These are phyloP conservation scores for Acrobasis suavella DNA, from an alignment of 2,888 invertebrate species.

Conservation along the genomic window DNA sequence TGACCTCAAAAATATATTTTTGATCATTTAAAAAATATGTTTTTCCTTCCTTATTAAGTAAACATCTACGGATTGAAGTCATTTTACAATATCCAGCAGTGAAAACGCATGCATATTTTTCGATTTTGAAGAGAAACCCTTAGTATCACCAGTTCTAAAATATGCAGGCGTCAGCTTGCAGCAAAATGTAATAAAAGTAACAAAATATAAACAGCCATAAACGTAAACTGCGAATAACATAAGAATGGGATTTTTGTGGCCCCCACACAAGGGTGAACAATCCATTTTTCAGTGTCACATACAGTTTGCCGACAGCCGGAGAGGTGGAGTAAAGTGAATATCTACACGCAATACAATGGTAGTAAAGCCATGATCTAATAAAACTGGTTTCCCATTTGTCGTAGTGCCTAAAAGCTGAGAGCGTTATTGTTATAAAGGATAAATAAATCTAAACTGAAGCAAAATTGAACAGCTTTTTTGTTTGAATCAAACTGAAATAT, in stretches of 20 bases:
- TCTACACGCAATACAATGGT: constrained; percentile 44
- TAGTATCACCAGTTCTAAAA: neutral
- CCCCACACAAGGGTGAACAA: constrained; percentile 34
- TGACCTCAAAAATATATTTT: too few relatives aligned
- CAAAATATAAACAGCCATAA: constrained; percentile 14
- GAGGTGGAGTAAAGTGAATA: constrained; percentile 37
- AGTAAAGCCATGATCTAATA: constrained; percentile 32
- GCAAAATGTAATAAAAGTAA: constrained; percentile 8
- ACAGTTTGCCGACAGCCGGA: constrained; percentile 39
- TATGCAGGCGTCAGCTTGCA: constrained; percentile 10
- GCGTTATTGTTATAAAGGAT: too few relatives aligned
- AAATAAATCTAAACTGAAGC: too few relatives aligned
- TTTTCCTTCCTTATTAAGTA: too few relatives aligned
- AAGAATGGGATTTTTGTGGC: constrained; percentile 23
- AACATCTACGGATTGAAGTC: too few relatives aligned
- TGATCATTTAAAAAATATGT: too few relatives aligned
- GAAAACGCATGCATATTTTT: too few relatives aligned
- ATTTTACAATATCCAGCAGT: too few relatives aligned
- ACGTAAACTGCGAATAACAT: constrained; percentile 20
- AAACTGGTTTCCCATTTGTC: neutral
- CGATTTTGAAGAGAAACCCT: neutral
- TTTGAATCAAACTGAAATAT: too few relatives aligned
- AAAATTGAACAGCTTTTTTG: too few relatives aligned
- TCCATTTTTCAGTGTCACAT: constrained; percentile 49
- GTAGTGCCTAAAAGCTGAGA: neutral